Percentiles rank a stretch among this genome's conserved stretches.
These are phyloP conservation scores for Scaptomyza tumidula DNA, from an alignment of 2,888 invertebrate species.

Conservation along the genomic window DNA sequence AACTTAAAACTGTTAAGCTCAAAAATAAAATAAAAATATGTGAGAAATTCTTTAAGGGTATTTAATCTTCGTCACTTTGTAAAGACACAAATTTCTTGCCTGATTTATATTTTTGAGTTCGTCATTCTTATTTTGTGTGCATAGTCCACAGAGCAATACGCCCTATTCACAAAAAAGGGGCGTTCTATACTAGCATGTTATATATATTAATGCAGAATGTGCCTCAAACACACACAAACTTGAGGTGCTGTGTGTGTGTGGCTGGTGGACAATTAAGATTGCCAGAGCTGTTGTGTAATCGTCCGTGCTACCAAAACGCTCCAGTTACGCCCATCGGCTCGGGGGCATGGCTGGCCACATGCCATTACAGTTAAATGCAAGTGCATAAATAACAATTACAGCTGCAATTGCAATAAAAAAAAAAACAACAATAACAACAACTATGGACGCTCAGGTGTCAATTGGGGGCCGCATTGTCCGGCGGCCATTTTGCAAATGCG, in stretches of 20 bases:
- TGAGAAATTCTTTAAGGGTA: neutral
- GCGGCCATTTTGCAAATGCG: slow-evolving; percentile 70
- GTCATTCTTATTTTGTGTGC: slow-evolving; percentile 33
- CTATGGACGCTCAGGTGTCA: slow-evolving; percentile 71
- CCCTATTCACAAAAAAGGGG: slow-evolving; percentile 8
- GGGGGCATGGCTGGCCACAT: slow-evolving; percentile 67
- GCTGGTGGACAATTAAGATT: too few species aligned
- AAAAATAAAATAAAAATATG: too few species aligned
- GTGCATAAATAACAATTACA: slow-evolving; percentile 81
- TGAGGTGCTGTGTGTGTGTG: too few species aligned
- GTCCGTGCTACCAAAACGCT: slow-evolving; percentile 63
- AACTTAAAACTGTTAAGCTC: too few species aligned
- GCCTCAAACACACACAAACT: slow-evolving; percentile 4
- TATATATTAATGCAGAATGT: slow-evolving; percentile 33
- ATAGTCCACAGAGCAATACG: slow-evolving; percentile 13
- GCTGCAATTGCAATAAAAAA: slow-evolving; percentile 36
- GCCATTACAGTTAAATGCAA: slow-evolving; percentile 79
- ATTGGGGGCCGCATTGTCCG: slow-evolving; percentile 71
- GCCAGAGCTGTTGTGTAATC: slow-evolving; percentile 74
- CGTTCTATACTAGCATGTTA: slow-evolving; percentile 29
- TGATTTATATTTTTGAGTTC: slow-evolving; percentile 14
- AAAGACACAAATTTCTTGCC: neutral
- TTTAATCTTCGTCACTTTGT: neutral
- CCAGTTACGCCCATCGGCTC: slow-evolving; percentile 66
- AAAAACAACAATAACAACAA: slow-evolving; percentile 40